Evolutionary conservation across 1,140 invertebrate species (phyloP).

Genomic region (Bombus sibiricus): DNA sequence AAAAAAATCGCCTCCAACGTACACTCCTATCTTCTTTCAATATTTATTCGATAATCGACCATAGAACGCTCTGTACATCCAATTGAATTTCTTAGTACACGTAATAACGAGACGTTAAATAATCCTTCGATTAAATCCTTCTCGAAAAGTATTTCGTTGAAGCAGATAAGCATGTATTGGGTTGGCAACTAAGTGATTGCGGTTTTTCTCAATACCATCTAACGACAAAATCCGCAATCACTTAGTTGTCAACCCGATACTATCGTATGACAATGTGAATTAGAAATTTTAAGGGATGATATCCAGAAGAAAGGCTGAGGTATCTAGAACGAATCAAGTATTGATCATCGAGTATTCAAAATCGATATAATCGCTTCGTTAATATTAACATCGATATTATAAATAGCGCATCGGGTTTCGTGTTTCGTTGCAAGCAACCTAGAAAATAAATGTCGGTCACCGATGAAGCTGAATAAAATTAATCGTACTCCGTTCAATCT

Average conservation of each 20-base stretch:
- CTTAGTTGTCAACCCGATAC: no score
- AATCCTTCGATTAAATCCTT: not conserved
- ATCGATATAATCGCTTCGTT: conserved; percentile 15
- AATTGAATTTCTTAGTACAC: not conserved
- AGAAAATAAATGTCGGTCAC: conserved; percentile 2
- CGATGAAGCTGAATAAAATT: not conserved
- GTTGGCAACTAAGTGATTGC: rapidly evolving
- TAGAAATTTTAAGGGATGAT: not conserved
- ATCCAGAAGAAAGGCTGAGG: not conserved
- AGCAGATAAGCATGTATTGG: not conserved
- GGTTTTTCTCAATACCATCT: no score
- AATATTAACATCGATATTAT: conserved; percentile 29
- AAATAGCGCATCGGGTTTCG: not conserved
- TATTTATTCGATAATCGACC: not conserved
- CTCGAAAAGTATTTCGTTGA: not conserved
- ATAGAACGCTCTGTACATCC: not conserved
- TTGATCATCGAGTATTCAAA: not conserved
- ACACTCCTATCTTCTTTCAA: not conserved
- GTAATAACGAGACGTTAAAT: not conserved
- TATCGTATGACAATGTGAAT: not conserved
- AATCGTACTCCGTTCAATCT: no score
- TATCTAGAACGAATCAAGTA: conserved; percentile 1
- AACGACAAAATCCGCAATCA: no score
- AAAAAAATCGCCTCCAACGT: not conserved
- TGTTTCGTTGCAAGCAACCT: not conserved